Percentiles rank a stretch among this genome's conserved stretches.
These are phyloP conservation scores for Mus spretus DNA, from an alignment of 2,797 vertebrate species.

Conservation along the genomic window DNA sequence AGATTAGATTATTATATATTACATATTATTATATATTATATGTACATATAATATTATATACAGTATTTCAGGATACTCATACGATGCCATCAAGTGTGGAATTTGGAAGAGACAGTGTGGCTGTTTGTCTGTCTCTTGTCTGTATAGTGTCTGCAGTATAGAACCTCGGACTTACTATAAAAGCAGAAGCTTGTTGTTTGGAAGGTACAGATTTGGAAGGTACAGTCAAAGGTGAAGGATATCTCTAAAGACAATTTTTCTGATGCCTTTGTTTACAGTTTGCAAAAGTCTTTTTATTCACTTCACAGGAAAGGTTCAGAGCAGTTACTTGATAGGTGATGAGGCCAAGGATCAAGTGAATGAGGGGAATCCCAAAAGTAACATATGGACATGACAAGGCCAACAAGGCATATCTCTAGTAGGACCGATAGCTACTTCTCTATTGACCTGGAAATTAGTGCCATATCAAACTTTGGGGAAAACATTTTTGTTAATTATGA, in stretches of 20 bases:
- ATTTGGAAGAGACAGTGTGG: neutral
- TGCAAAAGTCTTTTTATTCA: constrained; percentile 34
- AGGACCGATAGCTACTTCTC: neutral
- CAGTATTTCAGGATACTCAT: neutral
- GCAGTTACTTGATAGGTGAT: neutral
- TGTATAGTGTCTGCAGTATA: neutral
- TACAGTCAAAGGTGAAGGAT: constrained; percentile 20
- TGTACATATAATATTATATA: neutral
- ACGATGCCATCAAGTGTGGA: constrained; percentile 17
- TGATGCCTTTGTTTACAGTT: constrained; percentile 38
- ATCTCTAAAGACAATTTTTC: constrained; percentile 39
- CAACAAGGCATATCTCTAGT: neutral
- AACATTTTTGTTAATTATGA: neutral
- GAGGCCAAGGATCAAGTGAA: neutral
- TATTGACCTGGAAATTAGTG: constrained; percentile 21
- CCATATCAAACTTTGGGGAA: neutral
- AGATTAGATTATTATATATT: neutral
- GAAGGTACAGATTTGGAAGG: neutral
- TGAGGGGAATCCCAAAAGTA: neutral
- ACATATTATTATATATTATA: too few relatives aligned
- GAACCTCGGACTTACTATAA: constrained; percentile 30
- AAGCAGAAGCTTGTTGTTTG: neutral
- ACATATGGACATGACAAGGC: neutral
- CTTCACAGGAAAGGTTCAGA: neutral
- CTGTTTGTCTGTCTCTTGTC: neutral